A percentile compares a stretch with the other conserved stretches of the same genome.
These are phyloP conservation scores for Scrobipalpa atriplicella DNA, from an alignment of 2,888 invertebrate species.

Conservation along the genomic window DNA sequence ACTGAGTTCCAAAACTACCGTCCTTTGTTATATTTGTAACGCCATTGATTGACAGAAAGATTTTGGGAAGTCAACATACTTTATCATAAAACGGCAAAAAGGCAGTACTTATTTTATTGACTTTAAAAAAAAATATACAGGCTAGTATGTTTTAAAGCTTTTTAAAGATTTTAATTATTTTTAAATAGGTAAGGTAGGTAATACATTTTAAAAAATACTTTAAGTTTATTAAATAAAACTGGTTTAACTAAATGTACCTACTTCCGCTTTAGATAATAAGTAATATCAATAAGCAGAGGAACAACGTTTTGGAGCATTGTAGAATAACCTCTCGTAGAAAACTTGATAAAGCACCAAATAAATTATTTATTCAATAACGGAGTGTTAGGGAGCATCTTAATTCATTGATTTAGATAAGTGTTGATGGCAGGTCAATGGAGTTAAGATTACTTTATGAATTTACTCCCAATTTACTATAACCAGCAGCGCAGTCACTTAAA, in stretches of 20 bases:
- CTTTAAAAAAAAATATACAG: too few species aligned
- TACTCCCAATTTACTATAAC: neutral
- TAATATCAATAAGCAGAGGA: neutral
- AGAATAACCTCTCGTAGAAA: slow-evolving; percentile 5
- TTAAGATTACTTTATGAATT: neutral
- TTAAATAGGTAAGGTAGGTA: too few species aligned
- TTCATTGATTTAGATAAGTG: slow-evolving; percentile 18
- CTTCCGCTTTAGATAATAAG: neutral
- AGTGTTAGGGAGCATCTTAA: slow-evolving; percentile 13
- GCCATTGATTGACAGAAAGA: too few species aligned
- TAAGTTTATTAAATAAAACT: too few species aligned
- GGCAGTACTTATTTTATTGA: too few species aligned
- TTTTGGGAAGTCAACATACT: too few species aligned
- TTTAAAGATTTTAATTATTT: too few species aligned
- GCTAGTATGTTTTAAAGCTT: too few species aligned
- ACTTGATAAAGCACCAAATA: slow-evolving; percentile 15
- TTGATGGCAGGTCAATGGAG: neutral
- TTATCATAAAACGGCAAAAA: too few species aligned
- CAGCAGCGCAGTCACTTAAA: neutral
- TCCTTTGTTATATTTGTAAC: too few species aligned
- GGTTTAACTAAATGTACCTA: too few species aligned
- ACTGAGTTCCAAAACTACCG: neutral
- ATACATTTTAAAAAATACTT: too few species aligned
- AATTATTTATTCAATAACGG: slow-evolving; percentile 5
- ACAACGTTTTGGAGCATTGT: neutral